Conservation (phyloP, 1,140 invertebrate species). For the Hirudo medicinalis region DNA sequence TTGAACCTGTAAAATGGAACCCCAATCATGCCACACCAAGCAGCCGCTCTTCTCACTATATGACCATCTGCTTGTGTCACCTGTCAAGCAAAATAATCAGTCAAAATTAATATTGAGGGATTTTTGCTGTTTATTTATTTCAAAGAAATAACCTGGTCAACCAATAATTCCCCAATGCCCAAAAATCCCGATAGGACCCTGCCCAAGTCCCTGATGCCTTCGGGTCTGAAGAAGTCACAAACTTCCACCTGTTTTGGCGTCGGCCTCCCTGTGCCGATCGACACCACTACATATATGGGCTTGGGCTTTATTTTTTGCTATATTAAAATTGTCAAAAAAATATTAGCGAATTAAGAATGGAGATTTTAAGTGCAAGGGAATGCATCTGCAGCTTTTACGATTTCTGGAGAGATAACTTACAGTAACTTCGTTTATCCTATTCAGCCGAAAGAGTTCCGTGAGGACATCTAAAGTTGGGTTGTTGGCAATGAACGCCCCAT, state of each 20-base stretch:
- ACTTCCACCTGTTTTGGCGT: constrained; percentile 48
- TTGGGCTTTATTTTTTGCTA: background rate
- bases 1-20: constrained; percentile 60
- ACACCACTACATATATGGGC: constrained; percentile 41
- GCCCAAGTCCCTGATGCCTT: constrained; percentile 64
- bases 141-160: constrained; percentile 55
- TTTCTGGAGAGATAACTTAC: background rate
- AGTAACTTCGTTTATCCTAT: constrained; percentile 44
- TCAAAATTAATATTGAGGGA: no score
- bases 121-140: no score
- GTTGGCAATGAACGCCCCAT: constrained; percentile 89
- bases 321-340: no score
- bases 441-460: constrained; percentile 78
- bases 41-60: constrained; percentile 71
- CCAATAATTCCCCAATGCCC: constrained; percentile 56
- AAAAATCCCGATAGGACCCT: constrained; percentile 61
- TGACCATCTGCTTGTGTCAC: constrained; percentile 76
- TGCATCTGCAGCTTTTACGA: background rate
- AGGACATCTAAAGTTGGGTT: constrained; percentile 87
- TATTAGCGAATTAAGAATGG: no score
- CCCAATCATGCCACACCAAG: constrained; percentile 76
- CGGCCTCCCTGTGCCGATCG: constrained; percentile 40
- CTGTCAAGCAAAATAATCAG: constrained; percentile 39
- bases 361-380: background rate
- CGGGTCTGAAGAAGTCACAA: constrained; percentile 70